phyloP scores from a whole-genome alignment of 2,888 invertebrate species.

The Physocephala rufipes region DNA sequence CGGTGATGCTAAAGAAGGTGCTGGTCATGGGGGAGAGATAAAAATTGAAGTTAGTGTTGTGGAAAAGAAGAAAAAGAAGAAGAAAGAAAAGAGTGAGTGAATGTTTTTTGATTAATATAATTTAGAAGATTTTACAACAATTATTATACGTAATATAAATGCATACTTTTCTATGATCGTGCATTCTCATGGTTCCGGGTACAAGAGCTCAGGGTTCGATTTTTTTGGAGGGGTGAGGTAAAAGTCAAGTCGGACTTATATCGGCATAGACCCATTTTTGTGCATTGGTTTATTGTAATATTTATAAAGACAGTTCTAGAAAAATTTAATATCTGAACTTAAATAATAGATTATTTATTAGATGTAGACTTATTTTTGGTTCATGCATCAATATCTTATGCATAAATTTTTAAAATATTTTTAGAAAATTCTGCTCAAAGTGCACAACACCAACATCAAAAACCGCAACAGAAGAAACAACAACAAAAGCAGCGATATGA shows the following conservation, averaged over 20 bases:
- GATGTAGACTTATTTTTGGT: neutral
- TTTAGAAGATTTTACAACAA: neutral
- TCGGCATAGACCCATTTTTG: too few relatives aligned
- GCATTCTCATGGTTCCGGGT: too few relatives aligned
- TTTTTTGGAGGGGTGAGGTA: too few relatives aligned
- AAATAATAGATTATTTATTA: too few relatives aligned
- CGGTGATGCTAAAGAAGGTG: constrained; percentile 21
- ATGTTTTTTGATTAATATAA: constrained; percentile 10
- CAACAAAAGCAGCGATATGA: constrained; percentile 43
- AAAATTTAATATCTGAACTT: too few relatives aligned
- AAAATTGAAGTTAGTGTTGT: constrained; percentile 13
- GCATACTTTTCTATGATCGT: too few relatives aligned
- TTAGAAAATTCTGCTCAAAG: constrained; percentile 59
- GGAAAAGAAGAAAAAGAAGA: constrained; percentile 59
- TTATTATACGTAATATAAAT: neutral
- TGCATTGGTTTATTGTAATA: too few relatives aligned
- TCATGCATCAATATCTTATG: neutral
- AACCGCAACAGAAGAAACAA: constrained; percentile 41
- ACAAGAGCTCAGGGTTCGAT: too few relatives aligned
- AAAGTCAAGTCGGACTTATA: too few relatives aligned
- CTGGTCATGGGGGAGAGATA: neutral
- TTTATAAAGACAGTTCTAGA: too few relatives aligned
- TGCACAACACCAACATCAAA: constrained; percentile 41
- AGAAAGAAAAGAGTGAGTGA: constrained; percentile 61
- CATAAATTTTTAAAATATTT: constrained; percentile 25